These are phyloP conservation scores for Mesitornis unicolor DNA, from an alignment of 2,113 vertebrate species.

Conservation along the genomic window DNA sequence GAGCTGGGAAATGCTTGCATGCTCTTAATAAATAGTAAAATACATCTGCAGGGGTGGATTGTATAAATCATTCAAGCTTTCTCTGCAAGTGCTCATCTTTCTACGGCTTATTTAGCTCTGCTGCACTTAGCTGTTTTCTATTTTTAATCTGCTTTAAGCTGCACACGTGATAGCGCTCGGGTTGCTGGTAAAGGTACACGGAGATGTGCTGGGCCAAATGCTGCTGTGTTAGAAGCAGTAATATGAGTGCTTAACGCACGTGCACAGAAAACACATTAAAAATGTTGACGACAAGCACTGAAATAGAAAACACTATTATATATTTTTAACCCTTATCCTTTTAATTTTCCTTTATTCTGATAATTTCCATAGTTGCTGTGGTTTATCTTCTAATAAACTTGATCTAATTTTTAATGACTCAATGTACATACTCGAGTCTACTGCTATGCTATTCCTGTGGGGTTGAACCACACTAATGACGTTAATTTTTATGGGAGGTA, in stretches of 20 bases:
- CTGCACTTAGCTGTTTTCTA: background rate
- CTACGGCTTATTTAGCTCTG: background rate
- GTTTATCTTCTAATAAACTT: background rate
- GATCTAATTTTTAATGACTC: background rate
- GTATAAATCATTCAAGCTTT: conserved; percentile 10
- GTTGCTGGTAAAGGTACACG: background rate
- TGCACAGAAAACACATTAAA: background rate
- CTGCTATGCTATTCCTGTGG: background rate
- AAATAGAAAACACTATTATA: background rate
- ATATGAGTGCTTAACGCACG: too few species aligned
- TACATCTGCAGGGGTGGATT: conserved; percentile 8
- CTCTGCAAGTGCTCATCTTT: background rate
- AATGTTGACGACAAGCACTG: fast-evolving
- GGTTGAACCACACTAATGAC: background rate
- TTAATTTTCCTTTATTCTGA: background rate
- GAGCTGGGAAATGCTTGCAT: background rate
- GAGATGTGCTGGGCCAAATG: background rate
- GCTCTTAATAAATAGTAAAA: background rate
- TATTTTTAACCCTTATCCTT: background rate
- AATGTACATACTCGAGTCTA: fast-evolving
- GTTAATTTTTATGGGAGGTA: background rate
- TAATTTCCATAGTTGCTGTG: background rate
- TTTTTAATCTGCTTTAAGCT: conserved; percentile 40
- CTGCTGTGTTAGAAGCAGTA: background rate
- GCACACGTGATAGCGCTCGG: background rate